Percentiles rank a stretch among this genome's conserved stretches.
These are phyloP conservation scores for Osmerus mordax DNA, from an alignment of 2,113 vertebrate species.

Conservation along the genomic window DNA sequence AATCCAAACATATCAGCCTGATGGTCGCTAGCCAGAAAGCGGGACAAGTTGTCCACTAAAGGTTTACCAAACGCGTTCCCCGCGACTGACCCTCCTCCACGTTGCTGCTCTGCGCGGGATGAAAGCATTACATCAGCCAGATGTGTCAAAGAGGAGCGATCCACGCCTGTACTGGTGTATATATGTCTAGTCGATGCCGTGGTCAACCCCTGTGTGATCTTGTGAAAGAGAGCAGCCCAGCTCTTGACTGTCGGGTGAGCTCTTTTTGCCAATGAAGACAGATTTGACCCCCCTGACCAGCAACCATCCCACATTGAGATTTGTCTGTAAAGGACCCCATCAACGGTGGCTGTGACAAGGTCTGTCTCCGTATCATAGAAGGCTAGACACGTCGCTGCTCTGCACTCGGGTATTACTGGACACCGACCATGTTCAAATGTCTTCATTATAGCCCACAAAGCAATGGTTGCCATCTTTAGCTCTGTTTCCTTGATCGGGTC, in stretches of 20 bases:
- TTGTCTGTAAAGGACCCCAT: background rate
- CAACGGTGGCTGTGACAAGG: no score
- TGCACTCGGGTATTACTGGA: no score
- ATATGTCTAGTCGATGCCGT: background rate
- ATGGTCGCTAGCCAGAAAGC: no score
- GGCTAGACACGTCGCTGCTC: no score
- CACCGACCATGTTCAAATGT: no score
- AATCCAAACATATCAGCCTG: no score
- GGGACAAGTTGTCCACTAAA: no score
- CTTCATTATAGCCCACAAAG: background rate
- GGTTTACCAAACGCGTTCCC: no score
- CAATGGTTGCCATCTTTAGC: background rate
- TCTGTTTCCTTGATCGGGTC: background rate
- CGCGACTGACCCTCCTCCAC: background rate
- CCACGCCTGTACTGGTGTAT: background rate
- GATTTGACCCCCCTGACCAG: background rate
- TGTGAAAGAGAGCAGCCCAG: conserved; percentile 1
- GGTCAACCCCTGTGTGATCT: no score
- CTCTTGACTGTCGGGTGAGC: background rate
- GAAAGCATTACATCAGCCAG: background rate
- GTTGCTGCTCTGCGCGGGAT: background rate
- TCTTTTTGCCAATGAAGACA: background rate
- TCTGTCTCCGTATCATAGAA: no score
- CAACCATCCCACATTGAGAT: background rate
- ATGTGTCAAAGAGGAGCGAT: background rate